Conservation (phyloP, 2,113 vertebrate genomes). For the Smithornis capensis region DNA sequence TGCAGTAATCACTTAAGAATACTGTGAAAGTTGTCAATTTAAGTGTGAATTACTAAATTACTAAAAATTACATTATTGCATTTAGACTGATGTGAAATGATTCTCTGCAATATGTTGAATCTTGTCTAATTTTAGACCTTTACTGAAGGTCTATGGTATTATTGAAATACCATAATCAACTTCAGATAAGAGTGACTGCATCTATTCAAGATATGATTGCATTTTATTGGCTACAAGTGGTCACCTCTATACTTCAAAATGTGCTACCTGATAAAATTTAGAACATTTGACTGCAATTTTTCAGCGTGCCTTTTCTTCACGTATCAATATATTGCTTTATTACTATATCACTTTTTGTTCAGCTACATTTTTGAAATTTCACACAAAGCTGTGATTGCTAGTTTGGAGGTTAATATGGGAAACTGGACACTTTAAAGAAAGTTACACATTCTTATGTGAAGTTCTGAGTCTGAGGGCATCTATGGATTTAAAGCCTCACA, state of each 20-base stretch:
- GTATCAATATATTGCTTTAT: background rate
- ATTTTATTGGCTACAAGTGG: background rate
- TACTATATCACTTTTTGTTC: background rate
- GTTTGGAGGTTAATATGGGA: background rate
- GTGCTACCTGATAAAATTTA: background rate
- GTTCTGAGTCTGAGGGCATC: background rate
- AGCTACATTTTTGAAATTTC: background rate
- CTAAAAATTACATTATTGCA: background rate
- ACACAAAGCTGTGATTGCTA: background rate
- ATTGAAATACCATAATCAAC: background rate
- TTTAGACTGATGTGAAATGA: background rate
- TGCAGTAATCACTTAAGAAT: background rate
- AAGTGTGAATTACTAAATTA: background rate
- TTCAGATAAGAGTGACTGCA: background rate
- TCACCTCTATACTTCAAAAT: background rate
- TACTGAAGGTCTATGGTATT: too few species aligned
- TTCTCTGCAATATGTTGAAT: background rate
- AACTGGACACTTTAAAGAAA: background rate
- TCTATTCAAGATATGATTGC: background rate
- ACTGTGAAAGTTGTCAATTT: background rate
- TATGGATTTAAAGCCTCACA: background rate
- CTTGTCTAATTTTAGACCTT: background rate
- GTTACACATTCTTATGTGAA: background rate
- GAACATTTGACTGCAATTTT: background rate
- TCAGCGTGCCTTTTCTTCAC: background rate